Evolutionary conservation across 2,797 vertebrate genomes (phyloP), one percentile per base, ranked within the genome.

Genomic region (Rhinichthys osculus): DNA sequence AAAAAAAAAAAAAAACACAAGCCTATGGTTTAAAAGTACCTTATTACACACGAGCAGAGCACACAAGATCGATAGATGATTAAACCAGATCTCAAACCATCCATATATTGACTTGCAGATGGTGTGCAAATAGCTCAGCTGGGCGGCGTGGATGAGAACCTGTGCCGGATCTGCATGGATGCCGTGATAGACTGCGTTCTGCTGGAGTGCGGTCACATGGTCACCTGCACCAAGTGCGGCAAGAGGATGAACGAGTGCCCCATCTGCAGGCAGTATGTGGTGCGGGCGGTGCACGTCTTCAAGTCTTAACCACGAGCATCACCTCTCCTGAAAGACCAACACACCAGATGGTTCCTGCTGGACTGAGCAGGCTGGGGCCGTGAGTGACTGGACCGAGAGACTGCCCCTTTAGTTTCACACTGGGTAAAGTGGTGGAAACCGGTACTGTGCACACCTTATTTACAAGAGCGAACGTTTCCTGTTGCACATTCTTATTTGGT

Each of bases 151-250:
- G 98, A 99, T 44, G 98, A 99, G 69, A 97, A 97, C 94, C 92
- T 99, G 89, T 99, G 98, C 85, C 96, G 98, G 70, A 99, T 99
- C 94, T 99, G 98, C 95, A 99, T 99, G 98, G 98, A 99, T 0
- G 97, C 98, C 0, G 91, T 97, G 85, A 99, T 99, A 3, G 98
- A 99, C 95, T 99, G 98, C 0, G 98, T 99, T 83, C 95, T 99
- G 90, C 96, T 99, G 81, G 98, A 99, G 88, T 99, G 98, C 0
- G 98, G 98, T 83, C 98, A 99, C 95, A 99, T 99, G 98, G 97
- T 99, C 82, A 99, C 98, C 10, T 99, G 98, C 93, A 99, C 98
- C 90, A 98, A 97, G 88, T 99, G 98, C 0, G 98, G 98, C 69
- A 99, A 99, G 93, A 94, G 98, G 87, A 99, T 99, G 98, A 99